These are phyloP conservation scores for Smutsia temminckii DNA, from an alignment of 2,797 vertebrate genomes.

Conservation along the genomic window DNA sequence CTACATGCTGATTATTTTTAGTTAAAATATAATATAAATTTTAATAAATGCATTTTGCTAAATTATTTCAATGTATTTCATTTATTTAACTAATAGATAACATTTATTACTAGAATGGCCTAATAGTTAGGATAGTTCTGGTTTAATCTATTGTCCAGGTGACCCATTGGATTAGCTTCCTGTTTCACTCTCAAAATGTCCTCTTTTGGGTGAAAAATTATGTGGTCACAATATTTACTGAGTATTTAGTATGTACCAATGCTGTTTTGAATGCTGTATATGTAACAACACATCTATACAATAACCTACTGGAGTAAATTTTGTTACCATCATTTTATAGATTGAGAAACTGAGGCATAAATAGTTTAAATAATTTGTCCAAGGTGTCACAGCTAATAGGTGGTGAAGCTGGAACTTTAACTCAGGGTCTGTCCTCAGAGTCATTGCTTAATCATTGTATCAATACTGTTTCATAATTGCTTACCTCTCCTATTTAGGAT, in stretches of 20 bases:
- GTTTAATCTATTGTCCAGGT: background rate
- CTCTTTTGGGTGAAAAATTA: background rate
- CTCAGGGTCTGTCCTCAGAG: background rate
- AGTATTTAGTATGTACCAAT: background rate
- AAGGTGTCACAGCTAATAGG: background rate
- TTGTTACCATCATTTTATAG: background rate
- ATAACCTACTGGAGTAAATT: background rate
- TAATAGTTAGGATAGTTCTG: background rate
- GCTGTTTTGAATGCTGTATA: background rate
- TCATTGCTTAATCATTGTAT: background rate
- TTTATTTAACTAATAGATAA: background rate
- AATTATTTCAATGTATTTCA: background rate
- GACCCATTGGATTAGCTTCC: background rate
- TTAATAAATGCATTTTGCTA: background rate
- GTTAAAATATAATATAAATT: background rate
- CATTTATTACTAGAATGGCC: background rate
- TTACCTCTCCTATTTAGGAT: background rate
- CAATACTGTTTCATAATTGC: background rate
- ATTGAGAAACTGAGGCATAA: background rate
- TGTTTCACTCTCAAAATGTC: background rate
- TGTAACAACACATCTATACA: background rate
- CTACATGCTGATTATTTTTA: background rate
- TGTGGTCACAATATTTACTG: background rate
- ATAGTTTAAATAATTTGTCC: background rate
- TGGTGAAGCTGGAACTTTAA: background rate